These are phyloP conservation scores for Cerceris ruficornis DNA, from an alignment of 2,888 invertebrate genomes.

Conservation along the genomic window DNA sequence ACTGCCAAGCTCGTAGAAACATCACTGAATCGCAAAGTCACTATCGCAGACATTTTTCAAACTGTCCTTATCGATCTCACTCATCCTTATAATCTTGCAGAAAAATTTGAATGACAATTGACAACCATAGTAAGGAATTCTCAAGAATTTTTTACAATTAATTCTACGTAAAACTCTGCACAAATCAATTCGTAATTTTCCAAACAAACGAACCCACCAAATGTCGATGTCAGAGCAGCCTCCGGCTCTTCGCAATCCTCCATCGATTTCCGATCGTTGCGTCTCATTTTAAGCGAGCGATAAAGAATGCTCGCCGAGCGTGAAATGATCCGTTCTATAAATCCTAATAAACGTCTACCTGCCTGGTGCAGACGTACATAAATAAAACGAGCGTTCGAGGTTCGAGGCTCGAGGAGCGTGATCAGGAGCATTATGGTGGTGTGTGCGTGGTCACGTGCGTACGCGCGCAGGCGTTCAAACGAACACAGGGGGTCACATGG, in stretches of 20 bases:
- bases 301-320: slow-evolving; percentile 65
- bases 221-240: not conserved
- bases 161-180: too few species aligned
- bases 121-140: not conserved
- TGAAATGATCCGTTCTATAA: slow-evolving; percentile 78
- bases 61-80: too few species aligned
- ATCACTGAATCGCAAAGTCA: too few species aligned
- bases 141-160: too few species aligned
- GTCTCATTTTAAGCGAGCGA: slow-evolving; percentile 70
- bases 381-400: slow-evolving; percentile 61
- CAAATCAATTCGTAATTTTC: not conserved
- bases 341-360: slow-evolving; percentile 80
- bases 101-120: not conserved
- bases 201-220: not conserved
- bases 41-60: too few species aligned
- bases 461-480: slow-evolving; percentile 63
- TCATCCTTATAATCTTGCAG: too few species aligned
- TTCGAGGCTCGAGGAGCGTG: slow-evolving; percentile 39
- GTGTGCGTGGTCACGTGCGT: slow-evolving; percentile 37
- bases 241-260: slow-evolving; percentile 15
- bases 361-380: slow-evolving; percentile 71
- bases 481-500: slow-evolving; percentile 62
- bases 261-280: slow-evolving; percentile 65
- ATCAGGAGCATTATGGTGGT: slow-evolving; percentile 46
- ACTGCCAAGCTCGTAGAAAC: too few species aligned